phyloP scores from a whole-genome alignment of 2,888 invertebrate species.

The Dexiosoma caninum region DNA sequence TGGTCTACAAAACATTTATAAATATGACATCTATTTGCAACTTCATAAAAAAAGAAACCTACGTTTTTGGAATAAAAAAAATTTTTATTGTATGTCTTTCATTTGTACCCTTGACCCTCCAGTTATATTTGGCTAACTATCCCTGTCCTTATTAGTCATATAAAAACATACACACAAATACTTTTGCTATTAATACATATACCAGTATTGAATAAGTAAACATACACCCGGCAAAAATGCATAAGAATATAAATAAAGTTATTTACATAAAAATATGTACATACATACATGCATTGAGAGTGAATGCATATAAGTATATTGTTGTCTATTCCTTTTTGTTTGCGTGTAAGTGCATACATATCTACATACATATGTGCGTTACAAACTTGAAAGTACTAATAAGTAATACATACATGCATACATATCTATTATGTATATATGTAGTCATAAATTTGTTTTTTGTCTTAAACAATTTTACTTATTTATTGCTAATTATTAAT shows the following conservation, averaged over 20 bases:
- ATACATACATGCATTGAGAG: background rate
- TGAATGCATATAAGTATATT: background rate
- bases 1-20: background rate
- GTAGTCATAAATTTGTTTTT: background rate
- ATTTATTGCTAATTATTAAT: slow-evolving; percentile 28
- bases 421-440: too few relatives aligned
- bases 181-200: slow-evolving; percentile 1
- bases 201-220: slow-evolving; percentile 23
- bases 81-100: slow-evolving; percentile 21
- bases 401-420: background rate
- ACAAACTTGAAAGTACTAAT: background rate
- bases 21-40: slow-evolving; percentile 16
- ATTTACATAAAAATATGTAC: slow-evolving; percentile 2
- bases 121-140: slow-evolving; percentile 30
- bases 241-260: too few relatives aligned
- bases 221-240: too few relatives aligned
- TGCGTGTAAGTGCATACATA: background rate
- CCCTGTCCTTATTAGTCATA: slow-evolving; percentile 48
- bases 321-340: background rate
- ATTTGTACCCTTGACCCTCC: slow-evolving; percentile 47
- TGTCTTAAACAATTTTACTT: background rate
- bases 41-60: slow-evolving; percentile 2
- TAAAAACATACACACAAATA: background rate
- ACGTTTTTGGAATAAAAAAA: slow-evolving; percentile 8
- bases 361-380: background rate